phyloP scores from a whole-genome alignment of 1,140 invertebrate species.

The Mizuhopecten yessoensis region DNA sequence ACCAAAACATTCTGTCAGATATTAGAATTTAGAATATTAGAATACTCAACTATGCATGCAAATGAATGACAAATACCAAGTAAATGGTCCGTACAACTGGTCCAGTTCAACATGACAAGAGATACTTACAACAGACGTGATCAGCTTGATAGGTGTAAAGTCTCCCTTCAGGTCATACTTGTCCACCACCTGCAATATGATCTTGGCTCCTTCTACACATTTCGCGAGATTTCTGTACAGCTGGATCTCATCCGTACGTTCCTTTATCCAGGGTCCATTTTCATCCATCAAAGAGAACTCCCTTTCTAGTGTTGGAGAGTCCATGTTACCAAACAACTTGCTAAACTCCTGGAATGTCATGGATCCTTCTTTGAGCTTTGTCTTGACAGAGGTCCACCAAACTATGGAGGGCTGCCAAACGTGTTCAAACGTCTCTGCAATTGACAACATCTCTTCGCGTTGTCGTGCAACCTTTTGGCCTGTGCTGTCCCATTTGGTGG shows the following conservation, averaged over 20 bases:
- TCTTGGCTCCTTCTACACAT: slow-evolving; percentile 61
- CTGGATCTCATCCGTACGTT: slow-evolving; percentile 64
- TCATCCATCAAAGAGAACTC: slow-evolving; percentile 53
- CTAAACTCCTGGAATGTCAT: slow-evolving; percentile 61
- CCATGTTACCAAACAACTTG: slow-evolving; percentile 45
- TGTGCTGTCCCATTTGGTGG: slow-evolving; percentile 48
- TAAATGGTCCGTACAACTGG: too few relatives aligned
- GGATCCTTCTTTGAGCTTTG: slow-evolving; percentile 54
- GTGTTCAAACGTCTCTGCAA: slow-evolving; percentile 56
- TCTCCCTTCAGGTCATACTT: slow-evolving; percentile 62
- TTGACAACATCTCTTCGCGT: background rate
- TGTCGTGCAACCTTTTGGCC: background rate
- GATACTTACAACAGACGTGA: background rate
- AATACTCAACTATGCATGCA: too few relatives aligned
- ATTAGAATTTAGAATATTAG: too few relatives aligned
- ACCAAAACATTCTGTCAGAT: too few relatives aligned
- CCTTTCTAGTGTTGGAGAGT: slow-evolving; percentile 49
- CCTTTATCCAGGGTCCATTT: slow-evolving; percentile 52
- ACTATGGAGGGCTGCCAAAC: slow-evolving; percentile 55
- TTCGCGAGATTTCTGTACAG: slow-evolving; percentile 58
- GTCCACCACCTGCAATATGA: slow-evolving; percentile 65
- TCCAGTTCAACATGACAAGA: background rate
- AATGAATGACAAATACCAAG: too few relatives aligned
- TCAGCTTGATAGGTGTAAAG: slow-evolving; percentile 60
- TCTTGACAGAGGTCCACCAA: slow-evolving; percentile 52